Conservation (phyloP, 2,113 vertebrate genomes). For the Misgurnus anguillicaudatus region DNA sequence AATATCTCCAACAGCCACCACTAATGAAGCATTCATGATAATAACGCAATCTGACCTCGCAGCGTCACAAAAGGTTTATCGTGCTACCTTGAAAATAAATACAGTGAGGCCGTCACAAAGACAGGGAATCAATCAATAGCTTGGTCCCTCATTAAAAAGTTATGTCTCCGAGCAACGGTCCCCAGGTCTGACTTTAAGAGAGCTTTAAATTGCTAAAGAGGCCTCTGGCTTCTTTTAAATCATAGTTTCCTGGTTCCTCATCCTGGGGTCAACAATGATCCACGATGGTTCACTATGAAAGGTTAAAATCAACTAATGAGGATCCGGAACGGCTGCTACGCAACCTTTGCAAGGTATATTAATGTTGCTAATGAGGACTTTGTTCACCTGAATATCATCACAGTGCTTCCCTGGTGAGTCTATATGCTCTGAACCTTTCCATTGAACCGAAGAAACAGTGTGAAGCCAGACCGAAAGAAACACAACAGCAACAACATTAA, state of each 20-base stretch:
- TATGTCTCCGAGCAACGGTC: slow-evolving; percentile 17
- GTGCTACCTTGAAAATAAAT: slow-evolving; percentile 11
- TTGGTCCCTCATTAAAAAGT: slow-evolving; percentile 24
- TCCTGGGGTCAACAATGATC: slow-evolving; percentile 37
- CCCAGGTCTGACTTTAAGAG: slow-evolving; percentile 13
- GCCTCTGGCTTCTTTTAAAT: slow-evolving; percentile 4
- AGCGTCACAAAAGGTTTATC: slow-evolving; percentile 7
- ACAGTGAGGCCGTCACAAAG: background rate
- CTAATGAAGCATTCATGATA: slow-evolving; percentile 38
- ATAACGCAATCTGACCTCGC: slow-evolving; percentile 28
- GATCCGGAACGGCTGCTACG: slow-evolving; percentile 23
- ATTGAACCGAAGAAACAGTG: slow-evolving; percentile 17
- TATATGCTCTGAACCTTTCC: slow-evolving; percentile 6
- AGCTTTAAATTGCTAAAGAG: slow-evolving; percentile 33
- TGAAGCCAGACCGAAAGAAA: background rate
- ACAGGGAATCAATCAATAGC: slow-evolving; percentile 19
- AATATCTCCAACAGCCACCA: slow-evolving; percentile 24
- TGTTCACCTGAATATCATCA: slow-evolving; percentile 14
- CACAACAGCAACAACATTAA: background rate
- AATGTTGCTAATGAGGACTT: slow-evolving; percentile 49
- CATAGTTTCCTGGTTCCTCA: slow-evolving; percentile 1
- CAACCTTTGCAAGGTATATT: slow-evolving; percentile 13
- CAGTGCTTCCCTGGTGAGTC: slow-evolving; percentile 1
- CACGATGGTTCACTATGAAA: slow-evolving; percentile 42
- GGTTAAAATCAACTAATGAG: slow-evolving; percentile 45